These are phyloP conservation scores for Yasuhikotakia modesta DNA, from an alignment of 2,797 vertebrate genomes.

Conservation along the genomic window DNA sequence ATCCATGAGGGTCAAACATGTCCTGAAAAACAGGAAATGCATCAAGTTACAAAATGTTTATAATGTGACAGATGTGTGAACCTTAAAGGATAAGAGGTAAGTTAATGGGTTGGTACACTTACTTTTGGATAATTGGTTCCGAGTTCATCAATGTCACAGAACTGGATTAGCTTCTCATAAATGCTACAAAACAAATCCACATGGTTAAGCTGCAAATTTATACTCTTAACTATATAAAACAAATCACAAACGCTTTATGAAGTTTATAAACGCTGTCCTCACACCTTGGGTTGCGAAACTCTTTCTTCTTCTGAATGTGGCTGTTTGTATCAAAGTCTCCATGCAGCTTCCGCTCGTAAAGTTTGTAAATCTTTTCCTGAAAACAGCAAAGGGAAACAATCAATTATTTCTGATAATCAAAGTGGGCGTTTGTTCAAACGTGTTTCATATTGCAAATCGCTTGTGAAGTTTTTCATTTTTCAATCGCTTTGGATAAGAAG, in stretches of 20 bases:
- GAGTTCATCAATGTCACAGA: constrained; percentile 93
- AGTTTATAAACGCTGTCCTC: too few relatives aligned
- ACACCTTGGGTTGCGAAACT: constrained; percentile 96
- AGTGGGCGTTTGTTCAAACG: neutral
- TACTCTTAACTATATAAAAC: neutral
- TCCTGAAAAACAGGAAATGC: constrained; percentile 74
- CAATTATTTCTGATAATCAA: neutral
- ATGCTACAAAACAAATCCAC: constrained; percentile 76
- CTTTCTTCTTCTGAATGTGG: constrained; percentile 96
- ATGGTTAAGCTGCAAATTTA: too few relatives aligned
- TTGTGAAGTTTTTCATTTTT: too few relatives aligned
- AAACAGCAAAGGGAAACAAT: constrained; percentile 1
- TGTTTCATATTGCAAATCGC: too few relatives aligned
- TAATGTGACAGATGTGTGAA: too few relatives aligned
- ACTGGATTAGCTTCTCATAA: constrained; percentile 98
- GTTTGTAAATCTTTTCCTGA: constrained; percentile 94
- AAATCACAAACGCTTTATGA: constrained; percentile 6
- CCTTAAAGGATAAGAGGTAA: neutral
- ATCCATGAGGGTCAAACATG: constrained; percentile 98
- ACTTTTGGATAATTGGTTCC: constrained; percentile 98
- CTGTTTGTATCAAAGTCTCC: constrained; percentile 96
- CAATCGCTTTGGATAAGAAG: neutral
- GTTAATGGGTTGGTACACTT: constrained; percentile 14
- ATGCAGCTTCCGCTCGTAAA: constrained; percentile 91
- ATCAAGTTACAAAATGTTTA: too few relatives aligned